These are phyloP conservation scores for Scolopax bukidnonensis DNA, from an alignment of 2,797 vertebrate genomes.

Conservation along the genomic window DNA sequence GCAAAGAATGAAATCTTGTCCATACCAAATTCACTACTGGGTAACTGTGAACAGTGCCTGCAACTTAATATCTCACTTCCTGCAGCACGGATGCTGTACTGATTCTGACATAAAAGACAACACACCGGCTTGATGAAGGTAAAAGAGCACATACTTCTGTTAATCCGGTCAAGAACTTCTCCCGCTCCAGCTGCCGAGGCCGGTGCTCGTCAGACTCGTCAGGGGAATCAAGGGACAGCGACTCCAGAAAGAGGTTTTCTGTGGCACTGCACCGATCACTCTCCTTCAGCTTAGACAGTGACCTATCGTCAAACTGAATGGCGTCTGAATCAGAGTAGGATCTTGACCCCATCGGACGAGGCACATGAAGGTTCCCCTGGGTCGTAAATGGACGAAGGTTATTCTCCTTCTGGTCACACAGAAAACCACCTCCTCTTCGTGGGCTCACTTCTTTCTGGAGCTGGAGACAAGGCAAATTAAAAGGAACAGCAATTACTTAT, in stretches of 20 bases:
- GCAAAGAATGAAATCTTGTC: neutral
- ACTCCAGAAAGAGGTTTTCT: conserved; percentile 92
- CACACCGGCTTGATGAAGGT: accelerated
- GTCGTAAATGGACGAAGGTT: conserved; percentile 67
- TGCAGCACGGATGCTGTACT: neutral
- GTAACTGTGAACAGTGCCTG: neutral
- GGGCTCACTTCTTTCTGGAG: conserved; percentile 85
- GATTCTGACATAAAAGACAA: neutral
- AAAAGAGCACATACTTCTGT: conserved; percentile 80
- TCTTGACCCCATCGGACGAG: conserved; percentile 70
- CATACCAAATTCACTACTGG: neutral
- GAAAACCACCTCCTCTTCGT: conserved; percentile 67
- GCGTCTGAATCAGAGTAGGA: conserved; percentile 87
- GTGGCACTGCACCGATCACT: conserved; percentile 81
- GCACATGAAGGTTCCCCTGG: conserved; percentile 78
- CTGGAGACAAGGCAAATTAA: conserved; percentile 63
- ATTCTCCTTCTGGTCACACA: conserved; percentile 78
- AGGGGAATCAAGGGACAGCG: conserved; percentile 86
- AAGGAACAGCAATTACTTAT: neutral
- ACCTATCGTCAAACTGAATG: conserved; percentile 81
- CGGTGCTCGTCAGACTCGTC: conserved; percentile 81
- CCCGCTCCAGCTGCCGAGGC: conserved; percentile 80
- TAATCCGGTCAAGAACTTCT: conserved; percentile 86
- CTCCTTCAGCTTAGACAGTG: conserved; percentile 82
- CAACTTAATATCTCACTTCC: neutral